These are phyloP conservation scores for Aplysina aerophoba DNA, from an alignment of 37 sponge, comb jelly and placozoan species.

Conservation along the genomic window DNA sequence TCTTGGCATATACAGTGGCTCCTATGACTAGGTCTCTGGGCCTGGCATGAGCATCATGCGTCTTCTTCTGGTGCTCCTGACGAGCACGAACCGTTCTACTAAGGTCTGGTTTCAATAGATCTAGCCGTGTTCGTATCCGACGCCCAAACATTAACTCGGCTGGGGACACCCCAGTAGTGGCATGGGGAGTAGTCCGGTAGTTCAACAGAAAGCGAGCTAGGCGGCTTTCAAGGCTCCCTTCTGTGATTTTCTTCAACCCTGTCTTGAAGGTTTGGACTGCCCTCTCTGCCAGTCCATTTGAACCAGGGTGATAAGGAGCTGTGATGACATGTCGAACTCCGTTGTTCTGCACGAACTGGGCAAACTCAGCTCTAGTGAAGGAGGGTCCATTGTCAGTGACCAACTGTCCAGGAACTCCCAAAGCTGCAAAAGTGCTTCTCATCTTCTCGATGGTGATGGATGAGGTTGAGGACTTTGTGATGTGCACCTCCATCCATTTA, in stretches of 20 bases:
- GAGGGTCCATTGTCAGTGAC: too few species aligned
- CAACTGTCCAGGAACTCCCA: too few species aligned
- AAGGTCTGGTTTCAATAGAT: slow-evolving; percentile 33
- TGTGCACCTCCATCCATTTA: too few species aligned
- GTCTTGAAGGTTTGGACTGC: slow-evolving; percentile 51
- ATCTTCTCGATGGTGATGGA: too few species aligned
- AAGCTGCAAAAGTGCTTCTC: too few species aligned
- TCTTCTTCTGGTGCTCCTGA: slow-evolving; percentile 5
- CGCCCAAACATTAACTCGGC: slow-evolving; percentile 48
- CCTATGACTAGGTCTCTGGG: not conserved
- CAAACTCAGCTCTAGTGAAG: too few species aligned
- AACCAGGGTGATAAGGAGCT: too few species aligned
- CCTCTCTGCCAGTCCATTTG: slow-evolving; percentile 54
- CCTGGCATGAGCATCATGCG: slow-evolving; percentile 8
- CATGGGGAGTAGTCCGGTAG: slow-evolving; percentile 43
- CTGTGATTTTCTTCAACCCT: slow-evolving; percentile 6
- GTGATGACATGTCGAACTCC: too few species aligned
- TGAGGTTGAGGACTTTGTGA: too few species aligned
- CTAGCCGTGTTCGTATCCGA: slow-evolving; percentile 29
- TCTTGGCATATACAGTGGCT: not conserved
- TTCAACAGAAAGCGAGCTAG: slow-evolving; percentile 48
- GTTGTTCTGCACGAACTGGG: too few species aligned
- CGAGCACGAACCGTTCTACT: not conserved
- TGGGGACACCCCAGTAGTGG: slow-evolving; percentile 34
- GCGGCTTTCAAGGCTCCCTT: slow-evolving; percentile 7